Evolutionary conservation across 2,888 invertebrate species (phyloP), one percentile per base, ranked within the genome.

Genomic region (Hypomecis punctinalis): DNA sequence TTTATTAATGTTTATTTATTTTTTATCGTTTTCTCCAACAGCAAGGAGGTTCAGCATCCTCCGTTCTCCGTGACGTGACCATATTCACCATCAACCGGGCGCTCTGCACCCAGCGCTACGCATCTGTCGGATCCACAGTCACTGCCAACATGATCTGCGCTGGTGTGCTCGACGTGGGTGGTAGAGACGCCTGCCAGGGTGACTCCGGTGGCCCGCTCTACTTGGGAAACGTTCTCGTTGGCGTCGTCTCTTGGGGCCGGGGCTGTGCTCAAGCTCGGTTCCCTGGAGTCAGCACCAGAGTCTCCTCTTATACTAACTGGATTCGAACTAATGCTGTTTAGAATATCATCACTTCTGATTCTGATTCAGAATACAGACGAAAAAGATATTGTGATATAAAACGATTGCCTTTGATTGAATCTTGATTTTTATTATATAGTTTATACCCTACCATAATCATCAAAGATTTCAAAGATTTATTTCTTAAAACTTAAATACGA

Each of bases 201-300:
- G 77, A 92, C 79, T 84, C 83, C 56, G 92, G 91, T 6, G 91
- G 91, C 33, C 91, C 92, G 43, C 70, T 91, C 64, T 86, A 83
- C 69, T 82, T 78, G 69, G 78, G 75, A 42, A 77, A 84, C 51
- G 77, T 79, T 66, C 77, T 90, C 58, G 82, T 93, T 62, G 93
- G 92, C 35, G 69, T 94, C 66, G 82, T 89, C 43, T 93, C 93
- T 42, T 93, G 90, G 88, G 93, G 93, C 64, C 76, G 78, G 48
- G 88, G 88, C 5, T 93, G 93, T 69, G 90, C 85, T 5, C 77
- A 84, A 66, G 81, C 77, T 9, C 68, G 74, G 49, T 89, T 81
- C 75, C 94, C 94, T 0, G 91, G 90, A 42, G 88, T 94, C 70
- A 91, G 86, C 72, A 85, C 91, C n/a, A 81, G 84, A 11, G 87